These are phyloP conservation scores for Amblyornis subalaris DNA, from an alignment of 2,113 vertebrate species.

Conservation along the genomic window DNA sequence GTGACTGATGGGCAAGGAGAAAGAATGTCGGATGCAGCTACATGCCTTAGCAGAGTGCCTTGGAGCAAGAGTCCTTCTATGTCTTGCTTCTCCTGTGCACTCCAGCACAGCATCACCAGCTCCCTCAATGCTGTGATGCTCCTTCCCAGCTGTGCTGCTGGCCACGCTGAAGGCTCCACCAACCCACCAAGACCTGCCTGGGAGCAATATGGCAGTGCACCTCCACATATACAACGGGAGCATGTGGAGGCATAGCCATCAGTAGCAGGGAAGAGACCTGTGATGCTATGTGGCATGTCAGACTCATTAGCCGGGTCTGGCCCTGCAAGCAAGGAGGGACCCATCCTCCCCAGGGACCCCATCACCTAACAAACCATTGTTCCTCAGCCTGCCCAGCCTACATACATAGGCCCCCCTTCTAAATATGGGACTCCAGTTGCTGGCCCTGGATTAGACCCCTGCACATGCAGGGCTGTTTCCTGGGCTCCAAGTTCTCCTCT, in stretches of 20 bases:
- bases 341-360: not conserved
- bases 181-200: not conserved
- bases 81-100: not conserved
- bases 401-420: rapidly evolving
- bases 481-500: not conserved
- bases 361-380: not conserved
- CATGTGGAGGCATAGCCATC: not conserved
- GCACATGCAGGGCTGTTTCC: not conserved
- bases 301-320: not conserved
- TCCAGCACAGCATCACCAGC: not conserved
- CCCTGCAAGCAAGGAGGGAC: not conserved
- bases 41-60: not conserved
- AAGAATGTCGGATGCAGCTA: not conserved
- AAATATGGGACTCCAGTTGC: not conserved
- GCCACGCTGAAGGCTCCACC: not conserved
- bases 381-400: not conserved
- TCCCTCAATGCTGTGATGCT: rapidly evolving
- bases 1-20: not conserved
- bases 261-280: not conserved
- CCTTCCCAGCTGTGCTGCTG: not conserved
- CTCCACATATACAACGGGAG: not conserved
- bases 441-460: not conserved
- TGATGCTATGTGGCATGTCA: rapidly evolving
- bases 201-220: not conserved
- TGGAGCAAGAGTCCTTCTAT: not conserved